phyloP scores from a whole-genome alignment of 2,888 invertebrate species.

The Hemaris fuciformis region DNA sequence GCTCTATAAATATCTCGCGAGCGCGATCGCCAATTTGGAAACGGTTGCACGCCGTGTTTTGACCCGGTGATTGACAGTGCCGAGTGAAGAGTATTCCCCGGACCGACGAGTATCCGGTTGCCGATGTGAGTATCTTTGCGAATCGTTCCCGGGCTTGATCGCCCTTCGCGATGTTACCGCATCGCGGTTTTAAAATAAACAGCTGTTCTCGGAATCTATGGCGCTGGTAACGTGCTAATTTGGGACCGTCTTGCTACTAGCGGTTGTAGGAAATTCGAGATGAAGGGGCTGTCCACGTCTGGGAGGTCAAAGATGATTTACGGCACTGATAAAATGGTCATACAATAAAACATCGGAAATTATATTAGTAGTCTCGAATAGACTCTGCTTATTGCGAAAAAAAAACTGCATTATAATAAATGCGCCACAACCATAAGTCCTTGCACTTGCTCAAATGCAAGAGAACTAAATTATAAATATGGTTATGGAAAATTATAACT shows the following conservation, averaged over 20 bases:
- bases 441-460: not conserved
- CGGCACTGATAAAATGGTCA: not conserved
- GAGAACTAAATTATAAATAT: not conserved
- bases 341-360: not conserved
- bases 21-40: conserved; percentile 80
- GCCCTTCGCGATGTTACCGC: conserved; percentile 55
- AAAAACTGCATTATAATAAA: not conserved
- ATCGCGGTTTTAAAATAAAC: conserved; percentile 73
- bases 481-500: not conserved
- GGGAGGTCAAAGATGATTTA: not conserved
- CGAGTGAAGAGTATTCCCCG: conserved; percentile 70
- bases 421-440: not conserved
- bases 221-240: conserved; percentile 69
- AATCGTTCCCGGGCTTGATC: conserved; percentile 29
- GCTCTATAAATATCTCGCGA: conserved; percentile 78
- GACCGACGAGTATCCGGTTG: conserved; percentile 47
- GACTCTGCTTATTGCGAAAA: not conserved
- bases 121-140: conserved; percentile 65
- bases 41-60: conserved; percentile 77
- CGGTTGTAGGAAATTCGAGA: conserved; percentile 57
- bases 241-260: conserved; percentile 52
- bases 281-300: conserved; percentile 22
- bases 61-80: conserved; percentile 80
- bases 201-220: conserved; percentile 72
- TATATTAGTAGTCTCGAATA: not conserved